These are phyloP conservation scores for Crocuta crocuta DNA, from an alignment of 2,113 vertebrate species.

Conservation along the genomic window DNA sequence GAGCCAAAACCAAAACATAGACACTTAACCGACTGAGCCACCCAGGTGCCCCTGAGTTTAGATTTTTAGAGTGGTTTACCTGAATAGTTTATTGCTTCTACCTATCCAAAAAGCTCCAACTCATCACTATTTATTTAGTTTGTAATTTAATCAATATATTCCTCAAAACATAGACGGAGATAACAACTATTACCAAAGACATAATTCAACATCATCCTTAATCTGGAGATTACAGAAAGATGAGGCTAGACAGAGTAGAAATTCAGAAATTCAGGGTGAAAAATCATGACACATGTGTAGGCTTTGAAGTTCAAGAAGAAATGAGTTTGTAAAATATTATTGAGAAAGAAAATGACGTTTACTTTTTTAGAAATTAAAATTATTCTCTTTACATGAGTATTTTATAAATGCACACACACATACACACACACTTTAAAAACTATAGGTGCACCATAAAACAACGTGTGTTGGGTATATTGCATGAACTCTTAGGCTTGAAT, in stretches of 20 bases:
- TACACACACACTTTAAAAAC: neutral
- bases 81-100: neutral
- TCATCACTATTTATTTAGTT: neutral
- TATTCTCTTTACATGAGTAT: neutral
- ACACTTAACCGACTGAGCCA: too few species aligned
- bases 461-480: neutral
- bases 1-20: too few species aligned
- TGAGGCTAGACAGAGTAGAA: neutral
- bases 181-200: neutral
- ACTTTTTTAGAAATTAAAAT: neutral
- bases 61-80: neutral
- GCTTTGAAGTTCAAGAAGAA: neutral
- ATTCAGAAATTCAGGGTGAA: neutral
- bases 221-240: neutral
- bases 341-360: neutral
- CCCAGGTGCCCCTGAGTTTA: neutral
- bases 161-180: neutral
- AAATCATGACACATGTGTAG: neutral
- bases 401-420: neutral
- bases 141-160: neutral
- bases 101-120: constrained; percentile 33
- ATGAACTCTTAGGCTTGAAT: neutral
- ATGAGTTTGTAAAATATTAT: neutral
- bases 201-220: neutral
- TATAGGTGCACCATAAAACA: neutral